phyloP scores from a whole-genome alignment of 2,797 vertebrate genomes.

The Platalea minor region DNA sequence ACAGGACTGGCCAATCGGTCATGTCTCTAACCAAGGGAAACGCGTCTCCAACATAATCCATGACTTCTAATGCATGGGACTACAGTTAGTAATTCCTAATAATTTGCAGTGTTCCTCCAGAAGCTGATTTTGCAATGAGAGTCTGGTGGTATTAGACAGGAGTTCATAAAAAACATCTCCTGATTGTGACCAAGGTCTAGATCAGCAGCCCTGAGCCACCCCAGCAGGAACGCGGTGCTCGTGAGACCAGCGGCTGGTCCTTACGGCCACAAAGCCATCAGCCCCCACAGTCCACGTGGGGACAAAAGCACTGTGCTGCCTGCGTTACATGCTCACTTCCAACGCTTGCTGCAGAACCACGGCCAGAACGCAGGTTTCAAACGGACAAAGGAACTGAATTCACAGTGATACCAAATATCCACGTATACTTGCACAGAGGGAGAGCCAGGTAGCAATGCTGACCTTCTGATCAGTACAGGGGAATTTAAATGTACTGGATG shows the following conservation, averaged over 20 bases:
- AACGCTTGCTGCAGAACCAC: not conserved
- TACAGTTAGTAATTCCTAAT: no score
- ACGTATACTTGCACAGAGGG: not conserved
- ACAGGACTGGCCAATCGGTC: not conserved
- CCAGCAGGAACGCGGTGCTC: fast-evolving
- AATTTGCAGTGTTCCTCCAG: not conserved
- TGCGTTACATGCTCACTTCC: fast-evolving
- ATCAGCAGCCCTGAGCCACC: not conserved
- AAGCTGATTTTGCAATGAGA: not conserved
- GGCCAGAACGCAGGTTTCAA: fast-evolving
- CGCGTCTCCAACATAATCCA: fast-evolving
- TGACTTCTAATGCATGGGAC: not conserved
- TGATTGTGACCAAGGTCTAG: no score
- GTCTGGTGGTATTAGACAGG: not conserved
- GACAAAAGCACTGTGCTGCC: not conserved
- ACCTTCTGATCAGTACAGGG: not conserved
- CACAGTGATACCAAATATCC: not conserved
- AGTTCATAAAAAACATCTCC: not conserved
- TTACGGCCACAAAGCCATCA: fast-evolving
- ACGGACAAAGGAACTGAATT: not conserved
- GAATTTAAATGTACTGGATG: not conserved
- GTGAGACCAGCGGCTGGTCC: not conserved
- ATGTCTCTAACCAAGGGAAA: not conserved
- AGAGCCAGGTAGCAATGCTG: not conserved
- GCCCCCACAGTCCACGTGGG: fast-evolving